Evolutionary conservation across 30 jellyfish, hydroid and myxozoan genomes (phyloP), one percentile per base, ranked within the genome.

Genomic region (Morbakka virulenta): DNA sequence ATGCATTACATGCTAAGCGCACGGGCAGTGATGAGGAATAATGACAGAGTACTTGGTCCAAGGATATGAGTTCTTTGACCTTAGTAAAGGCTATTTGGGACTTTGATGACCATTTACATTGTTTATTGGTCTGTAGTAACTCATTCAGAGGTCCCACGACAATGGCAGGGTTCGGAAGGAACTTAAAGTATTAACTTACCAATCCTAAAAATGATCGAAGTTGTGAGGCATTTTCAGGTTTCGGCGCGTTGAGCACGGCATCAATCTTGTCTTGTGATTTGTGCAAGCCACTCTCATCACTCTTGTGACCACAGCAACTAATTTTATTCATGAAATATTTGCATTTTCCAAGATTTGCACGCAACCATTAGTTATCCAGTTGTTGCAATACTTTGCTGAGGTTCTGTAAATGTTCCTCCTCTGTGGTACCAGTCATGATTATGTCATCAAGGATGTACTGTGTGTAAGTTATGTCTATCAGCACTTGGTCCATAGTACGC

Each of bases 171-270:
- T n/a, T 52, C 1, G 84, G 88, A 11, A 80, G 4, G 29, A 26
- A 51, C 3, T 81, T 41, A 31, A 31, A 22, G 48, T 72, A 80
- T 29, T 48, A 71, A 48, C 71, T 80, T 34, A 36, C 21, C 84
- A 81, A 29, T 3, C 94, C 94, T 52, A 84, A 35, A 76, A 76
- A 74, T 63, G 95, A 76, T 64, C 67, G 31, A n/a, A 76, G 22
- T 67, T 84, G 95, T 11, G 70, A 62, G 29, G 67, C 94, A 61
- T 75, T 76, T 2, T 61, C 65, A 34, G 87, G 95, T 32, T 32
- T 11, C 14, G 66, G 94, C 31, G 74, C 69, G 32, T 76, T 27
- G 31, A 32, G 22, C 69, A 84, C 35, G 12, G 87, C 62, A 35
- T 76, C 87, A 34, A 84, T 36, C 61, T 52, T 84, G 28, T 27